Percentiles rank a stretch among this genome's conserved stretches.
Evolutionary conservation across 1,140 invertebrate species (phyloP).

Genomic region (Grapholita molesta): DNA sequence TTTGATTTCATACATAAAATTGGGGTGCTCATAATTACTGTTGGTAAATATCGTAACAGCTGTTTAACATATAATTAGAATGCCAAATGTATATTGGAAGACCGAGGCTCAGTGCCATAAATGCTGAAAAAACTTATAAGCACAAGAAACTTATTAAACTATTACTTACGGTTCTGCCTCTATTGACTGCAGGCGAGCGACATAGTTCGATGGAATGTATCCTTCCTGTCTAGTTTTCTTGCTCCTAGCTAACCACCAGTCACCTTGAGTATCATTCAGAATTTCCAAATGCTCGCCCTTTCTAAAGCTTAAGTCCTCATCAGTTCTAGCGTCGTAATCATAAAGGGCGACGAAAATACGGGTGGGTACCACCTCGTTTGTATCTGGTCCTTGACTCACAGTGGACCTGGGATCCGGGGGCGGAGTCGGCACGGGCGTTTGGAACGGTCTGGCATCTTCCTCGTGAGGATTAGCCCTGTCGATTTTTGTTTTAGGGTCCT

Average conservation of each 20-base stretch:
- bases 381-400: conserved; percentile 67
- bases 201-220: conserved; percentile 99
- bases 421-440: conserved; percentile 81
- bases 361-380: conserved; percentile 80
- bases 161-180: conserved; percentile 99
- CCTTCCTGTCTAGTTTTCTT: conserved; percentile 97
- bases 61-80: conserved; percentile 20
- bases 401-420: conserved; percentile 81
- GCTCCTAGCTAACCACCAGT: conserved; percentile 99
- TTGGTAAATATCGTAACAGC: conserved; percentile 20
- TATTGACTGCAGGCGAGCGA: conserved; percentile 98
- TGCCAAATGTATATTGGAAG: not conserved
- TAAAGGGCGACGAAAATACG: conserved; percentile 98
- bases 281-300: conserved; percentile 99
- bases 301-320: conserved; percentile 98
- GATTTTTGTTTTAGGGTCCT: conserved; percentile 81
- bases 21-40: conserved; percentile 17
- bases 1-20: conserved; percentile 16
- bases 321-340: conserved; percentile 99
- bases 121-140: conserved; percentile 14
- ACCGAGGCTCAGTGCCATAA: not conserved
- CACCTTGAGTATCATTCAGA: conserved; percentile 96
- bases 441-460: conserved; percentile 80
- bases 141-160: not conserved
- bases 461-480: conserved; percentile 81